phyloP scores from a whole-genome alignment of 2,113 vertebrate genomes.

The Corythaixoides concolor region DNA sequence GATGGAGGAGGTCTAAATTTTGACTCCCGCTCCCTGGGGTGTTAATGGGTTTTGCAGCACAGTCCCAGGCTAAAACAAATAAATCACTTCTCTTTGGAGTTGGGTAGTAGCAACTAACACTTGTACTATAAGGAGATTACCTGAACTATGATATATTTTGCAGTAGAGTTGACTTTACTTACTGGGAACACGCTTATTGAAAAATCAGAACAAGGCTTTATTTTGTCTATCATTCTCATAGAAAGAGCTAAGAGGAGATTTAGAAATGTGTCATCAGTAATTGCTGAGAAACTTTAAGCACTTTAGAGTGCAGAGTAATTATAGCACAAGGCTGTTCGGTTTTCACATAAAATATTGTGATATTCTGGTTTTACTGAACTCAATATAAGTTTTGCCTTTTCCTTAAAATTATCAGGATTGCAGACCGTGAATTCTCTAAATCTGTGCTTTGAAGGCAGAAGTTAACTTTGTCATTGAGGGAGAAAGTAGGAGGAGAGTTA shows the following conservation, averaged over 20 bases:
- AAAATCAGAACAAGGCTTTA: neutral
- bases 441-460: neutral
- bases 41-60: neutral
- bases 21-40: accelerated
- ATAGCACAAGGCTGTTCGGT: neutral
- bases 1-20: neutral
- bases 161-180: neutral
- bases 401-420: neutral
- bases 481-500: neutral
- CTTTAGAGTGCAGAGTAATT: neutral
- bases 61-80: neutral
- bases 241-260: neutral
- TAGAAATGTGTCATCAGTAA: neutral
- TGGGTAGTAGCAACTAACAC: neutral
- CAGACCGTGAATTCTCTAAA: neutral
- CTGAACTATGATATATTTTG: neutral
- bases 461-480: neutral
- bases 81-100: neutral
- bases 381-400: neutral
- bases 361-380: neutral
- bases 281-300: neutral
- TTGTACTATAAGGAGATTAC: neutral
- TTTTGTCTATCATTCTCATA: neutral
- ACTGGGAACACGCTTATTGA: neutral
- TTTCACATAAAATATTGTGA: neutral